Base-by-base conservation (phyloP, 2,797 vertebrate species). In the Gephyroberyx darwinii region DNA sequence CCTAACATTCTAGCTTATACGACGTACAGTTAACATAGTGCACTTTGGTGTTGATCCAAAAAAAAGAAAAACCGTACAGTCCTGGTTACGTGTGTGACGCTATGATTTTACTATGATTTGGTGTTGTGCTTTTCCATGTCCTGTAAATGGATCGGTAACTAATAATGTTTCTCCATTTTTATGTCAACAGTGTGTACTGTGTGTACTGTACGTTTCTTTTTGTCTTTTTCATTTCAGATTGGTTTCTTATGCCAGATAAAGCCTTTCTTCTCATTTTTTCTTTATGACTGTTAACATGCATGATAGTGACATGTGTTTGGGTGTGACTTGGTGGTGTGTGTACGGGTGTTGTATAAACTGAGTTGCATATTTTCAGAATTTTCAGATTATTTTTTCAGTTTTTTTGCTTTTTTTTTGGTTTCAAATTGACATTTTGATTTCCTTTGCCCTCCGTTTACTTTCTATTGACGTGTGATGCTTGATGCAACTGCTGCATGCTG, bases 401-500 rank as follows among this genome's bases (percentile, higher is more conserved):
- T 50, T 65, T 31, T 30, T 37, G 8, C 45, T 45, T 9, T 37
- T 77, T 59, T 45, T 31, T 7, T 78, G 68, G 45, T 58, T 61
- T 33, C 35, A 12, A 16, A 39, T 8, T 55, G 41, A 61, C 19
- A 22, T 72, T 76, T 74, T 17, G 1, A 20, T 69, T 56, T 22
- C n/a, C 16, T n/a, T 69, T 65, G 0, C 59, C 66, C 72, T 76
- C 65, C 71, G 43, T 89, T 82, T 2, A 19, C 8, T 72, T 85
- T 78, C 58, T 54, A 26, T 80, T 86, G 62, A 80, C 70, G 76
- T 84, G 87, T 85, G 71, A 85, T 90, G 89, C 81, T 84, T 86
- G 68, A 73, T 83, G 81, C 69, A 77, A 91, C 80, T 88, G 87
- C 79, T 93, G 94, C 93, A 94, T 94, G 93, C 86, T 83, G 84